phyloP scores from a whole-genome alignment of 2,113 vertebrate genomes.

The Neodon shergylaensis region DNA sequence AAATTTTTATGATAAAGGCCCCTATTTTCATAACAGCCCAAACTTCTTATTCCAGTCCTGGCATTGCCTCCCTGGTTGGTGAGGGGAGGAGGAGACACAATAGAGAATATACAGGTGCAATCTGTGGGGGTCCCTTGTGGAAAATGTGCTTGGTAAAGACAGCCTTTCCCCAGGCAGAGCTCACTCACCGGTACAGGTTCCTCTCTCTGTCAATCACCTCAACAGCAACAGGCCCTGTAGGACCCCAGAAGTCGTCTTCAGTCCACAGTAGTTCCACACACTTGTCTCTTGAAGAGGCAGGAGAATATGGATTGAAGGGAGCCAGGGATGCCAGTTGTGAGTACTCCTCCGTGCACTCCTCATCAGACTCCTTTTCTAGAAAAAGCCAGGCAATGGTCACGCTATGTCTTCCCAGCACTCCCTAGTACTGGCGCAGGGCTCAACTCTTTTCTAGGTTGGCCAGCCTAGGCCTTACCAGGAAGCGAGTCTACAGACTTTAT shows the following conservation, averaged over 20 bases:
- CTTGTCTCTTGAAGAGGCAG: rapidly evolving
- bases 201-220: background rate
- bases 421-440: rapidly evolving
- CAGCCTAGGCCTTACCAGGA: background rate
- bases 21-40: background rate
- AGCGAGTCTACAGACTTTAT: background rate
- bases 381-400: background rate
- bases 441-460: background rate
- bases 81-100: rapidly evolving
- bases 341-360: no score
- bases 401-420: rapidly evolving
- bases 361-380: background rate
- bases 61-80: background rate
- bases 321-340: rapidly evolving
- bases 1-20: background rate
- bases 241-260: slow-evolving; percentile 30
- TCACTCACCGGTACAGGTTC: slow-evolving; percentile 42
- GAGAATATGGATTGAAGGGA: background rate
- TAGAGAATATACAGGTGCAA: rapidly evolving
- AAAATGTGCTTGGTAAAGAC: rapidly evolving
- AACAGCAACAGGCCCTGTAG: slow-evolving; percentile 4
- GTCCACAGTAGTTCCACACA: background rate
- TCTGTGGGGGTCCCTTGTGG: background rate
- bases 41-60: background rate
- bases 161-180: background rate